Base-by-base conservation (phyloP, 2,113 vertebrate genomes). In the Heloderma charlesbogerti region DNA sequence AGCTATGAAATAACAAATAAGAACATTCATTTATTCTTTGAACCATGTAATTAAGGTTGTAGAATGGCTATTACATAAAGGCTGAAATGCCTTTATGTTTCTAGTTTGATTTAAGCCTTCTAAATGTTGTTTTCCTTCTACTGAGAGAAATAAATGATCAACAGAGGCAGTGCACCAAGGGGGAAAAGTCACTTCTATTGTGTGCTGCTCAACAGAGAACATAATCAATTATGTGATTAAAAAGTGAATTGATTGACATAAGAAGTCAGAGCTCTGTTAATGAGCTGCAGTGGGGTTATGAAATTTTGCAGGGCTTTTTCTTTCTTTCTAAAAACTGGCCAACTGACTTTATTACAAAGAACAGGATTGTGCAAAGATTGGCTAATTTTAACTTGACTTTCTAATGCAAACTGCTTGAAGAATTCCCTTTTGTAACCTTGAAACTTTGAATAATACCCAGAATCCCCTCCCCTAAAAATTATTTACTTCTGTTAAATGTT, bases 1-100 rank as follows among this genome's bases (percentile, higher is more conserved):
- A 99, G 84, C 99, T 99, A 92, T 25, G 91, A 95, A 54, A 95
- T 93, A 4, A 94, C 37, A 95, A 79, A 95, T 82, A 93, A n/a
- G 45, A 96, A 77, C 5, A 29, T 60, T 93, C 40, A 88, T 15
- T n/a, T 60, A 43, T 80, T 88, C 88, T 84, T 95, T 90, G 88
- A 91, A 91, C 45, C 18, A 93, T 13, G 0, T 25, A 69, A 77
- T 66, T 81, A 29, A 45, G 0, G 29, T 0, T 0, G 0, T 4
- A n/a, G 60, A 74, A 86, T 6, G 31, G 3, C 82, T 92, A 60
- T 9, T 75, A 92, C 27, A 88, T 4, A 86, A 48, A 84, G 7
- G 63, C 66, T 0, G 0, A 15, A 71, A 89, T 2, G 10, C 43
- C 0, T 37, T 0, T 3, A 18, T 45, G 3, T 16, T 91, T 71